Evolutionary conservation across 2,113 vertebrate species (phyloP).

Genomic region (Neolamprologus hecqui): DNA sequence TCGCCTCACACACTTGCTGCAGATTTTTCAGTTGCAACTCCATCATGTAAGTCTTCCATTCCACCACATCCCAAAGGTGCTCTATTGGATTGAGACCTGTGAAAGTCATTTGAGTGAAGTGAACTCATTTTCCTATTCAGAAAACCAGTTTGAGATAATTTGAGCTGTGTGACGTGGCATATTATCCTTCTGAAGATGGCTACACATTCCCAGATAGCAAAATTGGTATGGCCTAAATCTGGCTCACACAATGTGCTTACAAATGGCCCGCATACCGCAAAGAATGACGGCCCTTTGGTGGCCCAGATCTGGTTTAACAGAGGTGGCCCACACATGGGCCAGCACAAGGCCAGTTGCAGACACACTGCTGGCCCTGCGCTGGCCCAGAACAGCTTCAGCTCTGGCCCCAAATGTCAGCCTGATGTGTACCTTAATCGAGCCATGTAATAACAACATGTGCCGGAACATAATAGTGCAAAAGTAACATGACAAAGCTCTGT

Average conservation of each 20-base stretch:
- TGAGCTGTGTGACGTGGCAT: accelerated
- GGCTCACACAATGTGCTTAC: background rate
- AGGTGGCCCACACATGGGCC: background rate
- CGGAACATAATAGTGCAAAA: background rate
- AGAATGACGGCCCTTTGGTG: background rate
- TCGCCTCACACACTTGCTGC: background rate
- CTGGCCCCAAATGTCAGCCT: no score
- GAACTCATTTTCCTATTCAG: accelerated
- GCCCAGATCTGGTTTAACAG: background rate
- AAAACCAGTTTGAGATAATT: background rate
- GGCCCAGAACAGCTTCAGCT: no score
- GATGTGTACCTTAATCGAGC: background rate
- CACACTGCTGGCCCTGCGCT: no score
- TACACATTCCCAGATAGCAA: background rate
- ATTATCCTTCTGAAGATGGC: background rate
- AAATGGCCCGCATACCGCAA: background rate
- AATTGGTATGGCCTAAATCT: background rate
- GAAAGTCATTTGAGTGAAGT: background rate
- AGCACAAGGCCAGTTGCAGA: background rate
- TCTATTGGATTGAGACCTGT: background rate
- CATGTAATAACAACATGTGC: background rate
- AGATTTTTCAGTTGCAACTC: background rate
- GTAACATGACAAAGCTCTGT: background rate
- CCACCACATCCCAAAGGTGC: background rate
- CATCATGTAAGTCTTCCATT: background rate